phyloP scores from a whole-genome alignment of 2,888 invertebrate genomes.

The Orthosia gracilis region DNA sequence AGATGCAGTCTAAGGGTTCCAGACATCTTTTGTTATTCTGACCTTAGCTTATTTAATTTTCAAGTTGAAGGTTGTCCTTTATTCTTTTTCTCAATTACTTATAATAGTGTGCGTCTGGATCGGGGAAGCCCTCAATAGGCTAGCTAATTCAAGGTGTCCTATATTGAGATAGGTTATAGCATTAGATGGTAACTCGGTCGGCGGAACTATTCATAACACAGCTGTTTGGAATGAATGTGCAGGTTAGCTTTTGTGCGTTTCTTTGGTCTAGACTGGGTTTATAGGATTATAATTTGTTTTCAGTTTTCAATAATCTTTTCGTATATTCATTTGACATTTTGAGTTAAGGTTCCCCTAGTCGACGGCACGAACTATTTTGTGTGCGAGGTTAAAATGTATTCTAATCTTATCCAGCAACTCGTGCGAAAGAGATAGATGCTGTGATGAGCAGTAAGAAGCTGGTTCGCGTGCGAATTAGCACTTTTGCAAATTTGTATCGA shows the following conservation, averaged over 20 bases:
- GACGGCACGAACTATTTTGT: too few species aligned
- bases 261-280: conserved; percentile 63
- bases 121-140: conserved; percentile 81
- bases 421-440: too few species aligned
- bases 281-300: conserved; percentile 11
- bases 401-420: too few species aligned
- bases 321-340: conserved; percentile 15
- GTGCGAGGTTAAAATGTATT: too few species aligned
- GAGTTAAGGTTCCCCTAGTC: too few species aligned
- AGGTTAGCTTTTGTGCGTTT: conserved; percentile 72
- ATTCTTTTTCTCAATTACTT: conserved; percentile 66
- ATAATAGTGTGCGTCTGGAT: conserved; percentile 74
- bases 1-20: conserved; percentile 82
- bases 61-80: conserved; percentile 89
- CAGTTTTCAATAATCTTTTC: conserved; percentile 4
- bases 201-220: conserved; percentile 82
- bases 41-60: conserved; percentile 87
- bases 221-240: conserved; percentile 78
- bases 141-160: conserved; percentile 83
- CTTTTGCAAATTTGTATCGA: too few species aligned
- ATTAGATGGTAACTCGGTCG: conserved; percentile 78
- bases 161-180: conserved; percentile 89
- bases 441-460: too few species aligned
- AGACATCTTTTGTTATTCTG: conserved; percentile 78
- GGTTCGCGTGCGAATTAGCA: too few species aligned